Evolutionary conservation across 2,797 vertebrate genomes (phyloP).

Genomic region (Anableps anableps): DNA sequence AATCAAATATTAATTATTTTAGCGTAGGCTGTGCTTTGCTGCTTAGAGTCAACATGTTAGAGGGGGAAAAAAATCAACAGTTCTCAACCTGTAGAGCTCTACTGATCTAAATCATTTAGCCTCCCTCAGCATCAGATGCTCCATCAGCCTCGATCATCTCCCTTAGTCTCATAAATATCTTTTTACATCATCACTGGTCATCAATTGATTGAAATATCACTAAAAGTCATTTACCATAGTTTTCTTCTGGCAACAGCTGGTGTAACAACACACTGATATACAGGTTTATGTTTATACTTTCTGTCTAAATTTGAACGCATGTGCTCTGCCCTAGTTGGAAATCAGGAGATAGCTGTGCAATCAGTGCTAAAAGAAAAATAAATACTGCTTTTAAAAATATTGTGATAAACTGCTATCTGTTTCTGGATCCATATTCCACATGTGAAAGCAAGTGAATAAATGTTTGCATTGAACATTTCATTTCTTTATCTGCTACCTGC

Average conservation of each 20-base stretch:
- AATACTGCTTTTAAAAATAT: neutral
- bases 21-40: neutral
- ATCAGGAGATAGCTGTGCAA: neutral
- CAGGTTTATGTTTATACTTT: neutral
- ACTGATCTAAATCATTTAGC: neutral
- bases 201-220: neutral
- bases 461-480: neutral
- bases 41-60: neutral
- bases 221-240: neutral
- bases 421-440: neutral
- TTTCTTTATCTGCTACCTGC: neutral
- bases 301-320: no score
- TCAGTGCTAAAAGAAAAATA: neutral
- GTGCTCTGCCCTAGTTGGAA: neutral
- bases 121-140: neutral
- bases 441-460: neutral
- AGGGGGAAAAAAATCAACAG: neutral
- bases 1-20: neutral
- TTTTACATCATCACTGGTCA: neutral
- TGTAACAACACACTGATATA: neutral
- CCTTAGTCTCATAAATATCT: neutral
- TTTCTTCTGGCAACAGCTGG: neutral
- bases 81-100: neutral
- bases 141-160: no score
- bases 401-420: neutral